Percentiles rank a stretch among this genome's conserved stretches.
These are phyloP conservation scores for Ceratosolen solmsi DNA, from an alignment of 1,140 invertebrate species.

Conservation along the genomic window DNA sequence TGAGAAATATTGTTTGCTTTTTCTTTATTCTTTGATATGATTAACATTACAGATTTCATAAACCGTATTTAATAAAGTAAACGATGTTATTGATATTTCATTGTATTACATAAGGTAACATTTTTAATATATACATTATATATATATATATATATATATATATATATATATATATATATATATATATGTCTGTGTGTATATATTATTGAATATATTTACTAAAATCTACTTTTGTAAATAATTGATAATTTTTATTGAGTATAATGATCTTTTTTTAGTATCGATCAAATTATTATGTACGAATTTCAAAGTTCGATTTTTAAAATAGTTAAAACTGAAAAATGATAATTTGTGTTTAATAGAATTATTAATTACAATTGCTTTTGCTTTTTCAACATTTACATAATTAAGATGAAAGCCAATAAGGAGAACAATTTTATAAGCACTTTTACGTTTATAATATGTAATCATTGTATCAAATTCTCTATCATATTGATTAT, in stretches of 20 bases:
- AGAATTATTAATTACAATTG: neutral
- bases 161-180: too few species aligned
- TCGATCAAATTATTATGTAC: neutral
- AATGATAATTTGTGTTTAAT: neutral
- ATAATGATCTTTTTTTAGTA: neutral
- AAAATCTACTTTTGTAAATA: constrained; percentile 29
- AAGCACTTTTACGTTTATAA: neutral
- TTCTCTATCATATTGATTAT: neutral
- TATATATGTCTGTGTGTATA: too few species aligned
- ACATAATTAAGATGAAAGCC: neutral
- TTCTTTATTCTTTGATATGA: constrained; percentile 29
- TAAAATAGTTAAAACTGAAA: neutral
- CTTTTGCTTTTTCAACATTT: neutral
- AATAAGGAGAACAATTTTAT: neutral
- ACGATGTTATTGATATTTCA: too few species aligned
- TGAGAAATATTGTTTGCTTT: constrained; percentile 21
- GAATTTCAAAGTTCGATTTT: constrained; percentile 36
- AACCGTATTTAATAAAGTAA: neutral
- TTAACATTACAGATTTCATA: neutral
- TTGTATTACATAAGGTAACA: neutral
- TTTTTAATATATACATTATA: too few species aligned
- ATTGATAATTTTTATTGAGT: neutral
- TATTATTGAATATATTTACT: constrained; percentile 14
- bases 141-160: too few species aligned
- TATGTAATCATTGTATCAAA: neutral